Evolutionary conservation across 2,888 invertebrate species (phyloP).

Genomic region (Orchestes rusci): DNA sequence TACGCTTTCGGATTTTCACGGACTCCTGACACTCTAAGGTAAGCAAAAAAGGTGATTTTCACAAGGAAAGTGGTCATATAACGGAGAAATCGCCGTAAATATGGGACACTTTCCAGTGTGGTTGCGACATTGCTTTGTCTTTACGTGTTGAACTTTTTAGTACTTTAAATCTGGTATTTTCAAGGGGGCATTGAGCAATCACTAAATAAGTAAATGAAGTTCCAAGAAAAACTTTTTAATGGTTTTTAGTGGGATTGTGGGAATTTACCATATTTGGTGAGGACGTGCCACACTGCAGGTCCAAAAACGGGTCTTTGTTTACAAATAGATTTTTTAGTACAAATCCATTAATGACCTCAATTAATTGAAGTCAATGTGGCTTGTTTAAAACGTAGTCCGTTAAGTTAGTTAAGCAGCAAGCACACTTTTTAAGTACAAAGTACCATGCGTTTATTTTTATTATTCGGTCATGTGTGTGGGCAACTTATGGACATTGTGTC

Average conservation of each 20-base stretch:
- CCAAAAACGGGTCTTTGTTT: not conserved
- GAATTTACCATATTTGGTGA: not conserved
- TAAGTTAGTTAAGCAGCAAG: too few species aligned
- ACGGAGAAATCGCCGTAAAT: conserved; percentile 16
- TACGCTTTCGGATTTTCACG: conserved; percentile 12
- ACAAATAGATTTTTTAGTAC: too few species aligned
- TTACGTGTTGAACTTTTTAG: conserved; percentile 12
- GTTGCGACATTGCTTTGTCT: conserved; percentile 23
- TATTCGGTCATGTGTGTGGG: too few species aligned
- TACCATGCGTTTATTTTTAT: too few species aligned
- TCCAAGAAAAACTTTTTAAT: not conserved
- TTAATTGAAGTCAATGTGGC: too few species aligned
- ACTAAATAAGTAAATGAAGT: too few species aligned
- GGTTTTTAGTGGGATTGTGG: not conserved
- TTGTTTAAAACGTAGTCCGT: too few species aligned
- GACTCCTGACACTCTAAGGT: conserved; percentile 19
- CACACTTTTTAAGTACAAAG: too few species aligned
- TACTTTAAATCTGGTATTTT: not conserved
- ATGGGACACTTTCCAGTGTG: conserved; percentile 21
- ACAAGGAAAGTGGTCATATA: conserved; percentile 2
- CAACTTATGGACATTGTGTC: too few species aligned
- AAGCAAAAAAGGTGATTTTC: not conserved
- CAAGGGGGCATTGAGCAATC: not conserved
- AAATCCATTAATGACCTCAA: too few species aligned
- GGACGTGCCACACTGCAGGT: conserved; percentile 7